A percentile compares a stretch with the other conserved stretches of the same genome.
phyloP scores from a whole-genome alignment of 2,113 vertebrate genomes.

The Halcyon malimbica region DNA sequence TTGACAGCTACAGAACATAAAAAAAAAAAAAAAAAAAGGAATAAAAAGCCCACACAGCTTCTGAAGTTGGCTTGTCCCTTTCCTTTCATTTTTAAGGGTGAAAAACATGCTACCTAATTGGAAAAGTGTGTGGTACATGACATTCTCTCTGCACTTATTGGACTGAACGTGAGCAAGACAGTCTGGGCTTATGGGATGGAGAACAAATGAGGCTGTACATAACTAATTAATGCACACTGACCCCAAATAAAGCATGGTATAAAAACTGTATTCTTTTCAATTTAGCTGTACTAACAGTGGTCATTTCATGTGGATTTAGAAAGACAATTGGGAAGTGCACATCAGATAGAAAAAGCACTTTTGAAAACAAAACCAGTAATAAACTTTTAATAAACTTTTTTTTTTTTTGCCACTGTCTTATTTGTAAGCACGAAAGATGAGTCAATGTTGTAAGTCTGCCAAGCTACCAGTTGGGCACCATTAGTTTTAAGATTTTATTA shows the following conservation, averaged over 20 bases:
- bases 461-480: background rate
- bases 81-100: background rate
- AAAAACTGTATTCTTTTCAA: background rate
- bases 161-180: background rate
- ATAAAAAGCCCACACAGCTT: background rate
- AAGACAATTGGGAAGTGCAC: background rate
- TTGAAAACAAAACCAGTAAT: background rate
- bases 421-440: rapidly evolving
- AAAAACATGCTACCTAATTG: background rate
- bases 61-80: background rate
- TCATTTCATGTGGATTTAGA: rapidly evolving
- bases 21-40: background rate
- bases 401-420: background rate
- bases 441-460: background rate
- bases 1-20: background rate
- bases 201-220: background rate
- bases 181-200: background rate
- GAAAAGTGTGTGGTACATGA: background rate
- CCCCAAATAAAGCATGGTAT: background rate
- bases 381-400: background rate
- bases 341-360: background rate
- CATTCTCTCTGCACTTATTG: background rate
- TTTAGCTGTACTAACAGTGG: background rate
- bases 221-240: background rate
- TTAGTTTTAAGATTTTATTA: background rate